These are phyloP conservation scores for Eupithecia inturbata DNA, from an alignment of 2,888 invertebrate species.

Conservation along the genomic window DNA sequence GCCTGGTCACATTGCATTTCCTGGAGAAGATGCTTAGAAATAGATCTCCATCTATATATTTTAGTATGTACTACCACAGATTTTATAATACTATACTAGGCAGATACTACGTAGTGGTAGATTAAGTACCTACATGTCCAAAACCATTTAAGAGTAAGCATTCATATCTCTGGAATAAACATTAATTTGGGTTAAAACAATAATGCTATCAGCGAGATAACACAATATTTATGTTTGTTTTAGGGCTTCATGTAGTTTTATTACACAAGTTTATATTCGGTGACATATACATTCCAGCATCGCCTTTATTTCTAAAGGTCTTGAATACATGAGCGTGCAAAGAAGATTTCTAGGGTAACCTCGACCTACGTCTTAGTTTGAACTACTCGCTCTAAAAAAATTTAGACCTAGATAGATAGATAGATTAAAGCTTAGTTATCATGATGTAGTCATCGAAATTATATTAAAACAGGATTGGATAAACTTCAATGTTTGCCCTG, in stretches of 20 bases:
- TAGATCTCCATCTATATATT: no score
- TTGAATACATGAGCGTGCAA: not conserved
- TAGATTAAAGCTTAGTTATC: no score
- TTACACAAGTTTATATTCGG: not conserved
- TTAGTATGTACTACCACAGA: no score
- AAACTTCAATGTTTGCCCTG: no score
- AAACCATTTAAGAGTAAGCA: not conserved
- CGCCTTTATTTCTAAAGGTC: not conserved
- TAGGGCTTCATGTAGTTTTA: not conserved
- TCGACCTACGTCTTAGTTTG: no score
- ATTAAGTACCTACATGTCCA: not conserved
- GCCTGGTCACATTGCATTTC: no score
- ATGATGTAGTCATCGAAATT: not conserved
- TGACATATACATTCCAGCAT: not conserved
- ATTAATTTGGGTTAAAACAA: constrained; percentile 36
- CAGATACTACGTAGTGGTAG: no score
- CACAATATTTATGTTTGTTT: not conserved
- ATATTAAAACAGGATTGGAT: no score
- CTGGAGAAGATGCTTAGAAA: no score
- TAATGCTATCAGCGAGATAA: constrained; percentile 35
- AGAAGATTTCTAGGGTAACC: no score
- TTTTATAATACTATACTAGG: no score
- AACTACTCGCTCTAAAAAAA: not conserved
- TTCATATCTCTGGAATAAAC: constrained; percentile 12
- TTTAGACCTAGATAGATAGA: not conserved